phyloP scores from a whole-genome alignment of 2,113 vertebrate genomes.

The Sclerurus mexicanus region DNA sequence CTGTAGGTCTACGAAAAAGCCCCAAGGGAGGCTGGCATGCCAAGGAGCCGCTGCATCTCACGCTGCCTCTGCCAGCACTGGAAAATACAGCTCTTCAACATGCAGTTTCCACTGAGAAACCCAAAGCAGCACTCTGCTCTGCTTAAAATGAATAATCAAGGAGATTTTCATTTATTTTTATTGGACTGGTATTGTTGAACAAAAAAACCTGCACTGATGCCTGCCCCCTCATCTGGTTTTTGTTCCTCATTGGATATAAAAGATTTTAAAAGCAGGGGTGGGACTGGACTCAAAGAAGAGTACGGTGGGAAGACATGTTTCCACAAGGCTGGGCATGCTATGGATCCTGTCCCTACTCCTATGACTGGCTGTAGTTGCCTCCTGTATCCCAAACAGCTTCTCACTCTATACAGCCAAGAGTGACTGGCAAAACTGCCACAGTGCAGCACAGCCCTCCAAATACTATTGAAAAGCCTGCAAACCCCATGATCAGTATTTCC shows the following conservation, averaged over 20 bases:
- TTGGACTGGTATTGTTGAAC: neutral
- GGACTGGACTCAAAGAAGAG: neutral
- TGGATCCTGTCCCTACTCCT: accelerated
- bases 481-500: neutral
- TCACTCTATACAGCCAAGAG: neutral
- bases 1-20: neutral
- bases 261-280: neutral
- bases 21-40: neutral
- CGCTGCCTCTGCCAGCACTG: neutral
- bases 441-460: neutral
- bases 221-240: neutral
- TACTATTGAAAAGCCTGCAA: neutral
- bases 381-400: neutral
- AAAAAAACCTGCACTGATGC: neutral
- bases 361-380: neutral
- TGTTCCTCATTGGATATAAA: neutral
- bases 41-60: neutral
- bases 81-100: conserved; percentile 36
- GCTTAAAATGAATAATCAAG: conserved; percentile 23
- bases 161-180: conserved; percentile 32
- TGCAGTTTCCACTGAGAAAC: neutral
- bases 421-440: neutral
- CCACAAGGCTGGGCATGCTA: neutral
- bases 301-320: neutral
- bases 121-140: neutral